A percentile compares a stretch with the other conserved stretches of the same genome.
These are phyloP conservation scores for Prenolepis imparis DNA, from an alignment of 2,888 invertebrate genomes.

Conservation along the genomic window DNA sequence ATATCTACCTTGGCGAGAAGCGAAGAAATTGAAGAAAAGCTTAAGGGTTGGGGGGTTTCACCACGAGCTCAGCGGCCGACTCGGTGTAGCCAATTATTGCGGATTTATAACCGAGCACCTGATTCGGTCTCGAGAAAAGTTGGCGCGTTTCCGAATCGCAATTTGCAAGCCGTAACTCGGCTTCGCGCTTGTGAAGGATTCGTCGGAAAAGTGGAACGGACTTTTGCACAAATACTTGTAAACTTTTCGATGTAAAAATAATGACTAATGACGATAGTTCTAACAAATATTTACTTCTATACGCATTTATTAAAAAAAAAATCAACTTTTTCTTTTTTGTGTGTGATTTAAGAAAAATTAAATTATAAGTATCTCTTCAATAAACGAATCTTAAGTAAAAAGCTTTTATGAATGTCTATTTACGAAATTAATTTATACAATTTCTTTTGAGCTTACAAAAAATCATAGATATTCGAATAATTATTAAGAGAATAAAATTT, in stretches of 20 bases:
- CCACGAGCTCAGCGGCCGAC: slow-evolving; percentile 76
- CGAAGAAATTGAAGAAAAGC: slow-evolving; percentile 80
- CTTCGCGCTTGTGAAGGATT: slow-evolving; percentile 36
- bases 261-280: slow-evolving; percentile 26
- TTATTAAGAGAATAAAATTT: not conserved
- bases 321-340: slow-evolving; percentile 5
- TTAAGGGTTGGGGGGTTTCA: slow-evolving; percentile 76
- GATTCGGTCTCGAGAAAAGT: slow-evolving; percentile 71
- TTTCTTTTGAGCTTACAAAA: not conserved
- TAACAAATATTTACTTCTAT: slow-evolving; percentile 6
- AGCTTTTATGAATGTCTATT: not conserved
- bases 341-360: not conserved
- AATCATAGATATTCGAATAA: not conserved
- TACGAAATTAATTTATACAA: not conserved
- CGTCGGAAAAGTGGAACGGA: not conserved
- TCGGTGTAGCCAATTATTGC: slow-evolving; percentile 84
- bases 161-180: slow-evolving; percentile 64
- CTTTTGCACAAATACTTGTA: slow-evolving; percentile 33
- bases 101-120: slow-evolving; percentile 83
- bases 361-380: not conserved
- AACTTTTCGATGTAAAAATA: slow-evolving; percentile 39
- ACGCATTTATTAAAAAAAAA: not conserved
- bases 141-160: slow-evolving; percentile 66
- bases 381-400: not conserved
- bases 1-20: slow-evolving; percentile 66